Conservation (phyloP, 2,888 invertebrate species). For the Stegophylla sp. region DNA sequence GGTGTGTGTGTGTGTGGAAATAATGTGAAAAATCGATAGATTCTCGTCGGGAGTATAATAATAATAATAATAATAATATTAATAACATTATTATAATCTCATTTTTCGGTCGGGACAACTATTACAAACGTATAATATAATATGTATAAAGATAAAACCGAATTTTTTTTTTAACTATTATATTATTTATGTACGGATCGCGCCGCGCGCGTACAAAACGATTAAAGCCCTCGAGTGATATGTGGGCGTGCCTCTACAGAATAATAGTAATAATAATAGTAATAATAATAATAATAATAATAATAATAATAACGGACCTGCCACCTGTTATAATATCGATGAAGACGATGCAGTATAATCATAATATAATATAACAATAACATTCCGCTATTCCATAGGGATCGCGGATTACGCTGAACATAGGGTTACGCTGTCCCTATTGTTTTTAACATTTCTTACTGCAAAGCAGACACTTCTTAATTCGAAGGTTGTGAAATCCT, state of each 20-base stretch:
- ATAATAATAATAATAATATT: not conserved
- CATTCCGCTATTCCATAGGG: no score
- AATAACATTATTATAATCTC: not conserved
- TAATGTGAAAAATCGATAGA: constrained; percentile 46
- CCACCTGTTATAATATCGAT: constrained; percentile 45
- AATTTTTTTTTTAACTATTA: constrained; percentile 24
- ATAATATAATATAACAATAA: not conserved
- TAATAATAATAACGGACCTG: constrained; percentile 40
- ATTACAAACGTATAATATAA: constrained; percentile 22
- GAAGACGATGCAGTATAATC: constrained; percentile 4
- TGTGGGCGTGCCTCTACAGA: constrained; percentile 28
- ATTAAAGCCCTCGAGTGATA: constrained; percentile 39
- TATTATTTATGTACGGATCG: constrained; percentile 36
- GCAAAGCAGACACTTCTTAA: no score
- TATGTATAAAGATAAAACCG: not conserved
- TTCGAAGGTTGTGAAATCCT: no score
- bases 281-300: constrained; percentile 15
- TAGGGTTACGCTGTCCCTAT: no score
- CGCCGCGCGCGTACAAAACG: not conserved
- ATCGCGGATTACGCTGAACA: no score
- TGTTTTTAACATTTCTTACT: no score
- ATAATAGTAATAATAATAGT: constrained; percentile 7
- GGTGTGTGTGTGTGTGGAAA: constrained; percentile 3
- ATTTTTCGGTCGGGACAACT: constrained; percentile 41
- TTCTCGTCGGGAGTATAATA: constrained; percentile 18